Evolutionary conservation across 2,113 vertebrate species (phyloP).

Genomic region (Paedocypris sp.): DNA sequence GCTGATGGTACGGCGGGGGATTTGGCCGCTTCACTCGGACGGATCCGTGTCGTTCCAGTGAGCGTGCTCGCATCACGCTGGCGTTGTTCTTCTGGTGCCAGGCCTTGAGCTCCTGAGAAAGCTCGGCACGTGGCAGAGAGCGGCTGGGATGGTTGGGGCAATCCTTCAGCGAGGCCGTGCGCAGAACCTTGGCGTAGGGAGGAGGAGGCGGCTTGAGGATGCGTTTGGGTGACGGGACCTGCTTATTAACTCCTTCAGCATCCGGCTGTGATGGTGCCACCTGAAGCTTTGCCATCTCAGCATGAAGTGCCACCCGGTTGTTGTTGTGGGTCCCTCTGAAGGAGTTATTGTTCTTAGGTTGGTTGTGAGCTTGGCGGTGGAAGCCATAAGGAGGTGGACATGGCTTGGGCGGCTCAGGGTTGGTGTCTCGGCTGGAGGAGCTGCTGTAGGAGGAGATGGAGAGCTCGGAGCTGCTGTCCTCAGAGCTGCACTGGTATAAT

Average conservation of each 20-base stretch:
- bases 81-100: constrained; percentile 73
- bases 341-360: not conserved
- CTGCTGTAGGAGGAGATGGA: constrained; percentile 67
- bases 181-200: constrained; percentile 59
- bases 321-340: constrained; percentile 24
- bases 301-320: constrained; percentile 33
- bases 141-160: constrained; percentile 54
- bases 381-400: constrained; percentile 61
- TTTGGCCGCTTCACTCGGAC: constrained; percentile 51
- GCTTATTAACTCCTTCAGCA: constrained; percentile 26
- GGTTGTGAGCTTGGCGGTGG: constrained; percentile 39
- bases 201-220: constrained; percentile 58
- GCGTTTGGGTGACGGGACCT: constrained; percentile 38
- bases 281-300: constrained; percentile 43
- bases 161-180: constrained; percentile 72
- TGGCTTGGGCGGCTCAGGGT: constrained; percentile 48
- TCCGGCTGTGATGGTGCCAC: constrained; percentile 37
- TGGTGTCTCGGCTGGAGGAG: constrained; percentile 49
- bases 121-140: constrained; percentile 59
- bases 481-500: constrained; percentile 66
- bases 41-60: constrained; percentile 57
- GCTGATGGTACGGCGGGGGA: constrained; percentile 43
- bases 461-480: constrained; percentile 74
- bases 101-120: constrained; percentile 71
- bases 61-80: constrained; percentile 46